phyloP scores from a whole-genome alignment of 2,888 invertebrate genomes.

The Dendrolimus pini region DNA sequence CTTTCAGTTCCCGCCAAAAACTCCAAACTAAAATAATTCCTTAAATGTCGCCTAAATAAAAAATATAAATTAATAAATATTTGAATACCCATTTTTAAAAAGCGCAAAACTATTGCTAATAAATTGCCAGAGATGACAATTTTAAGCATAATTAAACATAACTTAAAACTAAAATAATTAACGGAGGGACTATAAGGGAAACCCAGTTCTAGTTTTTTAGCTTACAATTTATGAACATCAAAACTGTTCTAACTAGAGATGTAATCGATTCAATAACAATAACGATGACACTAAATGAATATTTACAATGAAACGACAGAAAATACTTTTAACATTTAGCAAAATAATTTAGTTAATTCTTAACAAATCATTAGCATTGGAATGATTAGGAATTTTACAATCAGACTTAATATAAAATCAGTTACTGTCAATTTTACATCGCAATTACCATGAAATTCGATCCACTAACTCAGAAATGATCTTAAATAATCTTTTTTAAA shows the following conservation, averaged over 20 bases:
- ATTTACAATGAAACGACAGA: conserved; percentile 55
- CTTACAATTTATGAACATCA: conserved; percentile 10
- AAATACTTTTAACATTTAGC: conserved; percentile 58
- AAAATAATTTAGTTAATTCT: conserved; percentile 61
- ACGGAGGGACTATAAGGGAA: conserved; percentile 33
- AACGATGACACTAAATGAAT: conserved; percentile 35
- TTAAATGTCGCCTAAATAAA: no score
- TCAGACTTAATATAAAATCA: conserved; percentile 25
- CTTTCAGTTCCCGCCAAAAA: no score
- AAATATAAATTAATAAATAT: no score
- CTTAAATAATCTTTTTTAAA: neutral
- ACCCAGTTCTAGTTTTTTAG: conserved; percentile 1
- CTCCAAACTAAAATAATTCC: no score
- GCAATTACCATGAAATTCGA: no score
- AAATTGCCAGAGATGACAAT: neutral
- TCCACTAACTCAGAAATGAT: neutral
- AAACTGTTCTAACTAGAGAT: conserved; percentile 21
- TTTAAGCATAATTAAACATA: conserved; percentile 9
- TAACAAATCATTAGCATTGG: conserved; percentile 34
- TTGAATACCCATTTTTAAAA: no score
- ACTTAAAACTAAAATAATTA: conserved; percentile 38
- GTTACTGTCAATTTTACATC: neutral
- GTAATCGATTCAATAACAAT: conserved; percentile 29
- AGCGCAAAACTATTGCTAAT: no score
- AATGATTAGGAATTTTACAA: conserved; percentile 25